phyloP scores from a whole-genome alignment of 53 echinoderm and acorn worm species.

The Luidia sarsii region DNA sequence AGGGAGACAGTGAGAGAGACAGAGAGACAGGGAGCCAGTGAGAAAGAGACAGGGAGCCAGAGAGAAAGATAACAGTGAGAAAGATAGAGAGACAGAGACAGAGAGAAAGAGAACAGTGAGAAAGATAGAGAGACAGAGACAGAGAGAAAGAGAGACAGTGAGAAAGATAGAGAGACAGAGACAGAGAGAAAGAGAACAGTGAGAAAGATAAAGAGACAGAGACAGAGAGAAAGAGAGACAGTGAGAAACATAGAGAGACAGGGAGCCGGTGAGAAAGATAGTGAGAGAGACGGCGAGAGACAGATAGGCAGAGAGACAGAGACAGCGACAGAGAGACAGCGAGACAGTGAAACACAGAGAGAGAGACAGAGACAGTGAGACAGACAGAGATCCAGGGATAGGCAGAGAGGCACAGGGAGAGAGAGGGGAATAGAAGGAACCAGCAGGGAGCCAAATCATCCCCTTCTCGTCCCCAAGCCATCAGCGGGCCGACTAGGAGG shows the following conservation, averaged over 20 bases:
- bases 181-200: background rate
- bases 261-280: background rate
- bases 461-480: no score
- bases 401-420: background rate
- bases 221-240: background rate
- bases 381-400: background rate
- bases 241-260: background rate
- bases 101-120: background rate
- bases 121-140: no score
- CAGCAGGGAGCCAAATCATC: no score
- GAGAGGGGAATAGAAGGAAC: background rate
- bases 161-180: background rate
- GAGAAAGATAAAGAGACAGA: background rate
- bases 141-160: background rate
- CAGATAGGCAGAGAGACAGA: background rate
- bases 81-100: background rate
- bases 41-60: no score
- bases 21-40: background rate
- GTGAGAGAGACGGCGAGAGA: background rate
- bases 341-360: background rate
- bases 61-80: background rate
- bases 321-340: no score
- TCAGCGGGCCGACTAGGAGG: no score
- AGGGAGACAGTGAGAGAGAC: background rate
- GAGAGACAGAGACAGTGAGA: background rate